phyloP scores from a whole-genome alignment of 1,140 invertebrate genomes.

The Drosophila pallidifrons region DNA sequence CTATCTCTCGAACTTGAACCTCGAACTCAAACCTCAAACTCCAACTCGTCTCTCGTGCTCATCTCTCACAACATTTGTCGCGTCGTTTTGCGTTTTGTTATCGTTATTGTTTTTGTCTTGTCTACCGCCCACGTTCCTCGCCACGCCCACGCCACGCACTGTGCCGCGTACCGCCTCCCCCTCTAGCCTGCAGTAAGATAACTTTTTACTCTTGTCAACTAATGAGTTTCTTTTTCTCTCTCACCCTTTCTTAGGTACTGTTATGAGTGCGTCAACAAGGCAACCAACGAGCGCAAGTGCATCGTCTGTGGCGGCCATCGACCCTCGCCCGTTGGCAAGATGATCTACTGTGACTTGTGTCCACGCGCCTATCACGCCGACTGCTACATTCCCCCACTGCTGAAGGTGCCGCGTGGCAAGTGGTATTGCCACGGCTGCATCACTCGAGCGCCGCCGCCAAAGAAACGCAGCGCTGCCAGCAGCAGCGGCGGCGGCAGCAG shows the following conservation, averaged over 20 bases:
- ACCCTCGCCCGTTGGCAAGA: conserved; percentile 87
- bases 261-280: conserved; percentile 98
- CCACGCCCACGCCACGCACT: conserved; percentile 21
- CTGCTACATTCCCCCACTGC: conserved; percentile 94
- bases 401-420: conserved; percentile 94
- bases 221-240: neutral
- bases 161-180: conserved; percentile 36
- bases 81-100: conserved; percentile 51
- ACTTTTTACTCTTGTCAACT: neutral
- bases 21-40: conserved; percentile 27
- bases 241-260: conserved; percentile 90
- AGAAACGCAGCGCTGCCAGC: conserved; percentile 85
- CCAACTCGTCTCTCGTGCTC: conserved; percentile 11
- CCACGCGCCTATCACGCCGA: conserved; percentile 96
- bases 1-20: conserved; percentile 7
- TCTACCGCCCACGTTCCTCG: conserved; percentile 4
- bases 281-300: conserved; percentile 93
- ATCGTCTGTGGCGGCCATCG: conserved; percentile 94
- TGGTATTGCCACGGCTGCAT: conserved; percentile 94
- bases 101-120: conserved; percentile 36
- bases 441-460: conserved; percentile 90
- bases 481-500: conserved; percentile 59
- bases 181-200: no score
- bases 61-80: conserved; percentile 35
- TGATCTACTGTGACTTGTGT: conserved; percentile 94